Evolutionary conservation across 2,888 invertebrate species (phyloP).

Genomic region (Archips crataeganus): DNA sequence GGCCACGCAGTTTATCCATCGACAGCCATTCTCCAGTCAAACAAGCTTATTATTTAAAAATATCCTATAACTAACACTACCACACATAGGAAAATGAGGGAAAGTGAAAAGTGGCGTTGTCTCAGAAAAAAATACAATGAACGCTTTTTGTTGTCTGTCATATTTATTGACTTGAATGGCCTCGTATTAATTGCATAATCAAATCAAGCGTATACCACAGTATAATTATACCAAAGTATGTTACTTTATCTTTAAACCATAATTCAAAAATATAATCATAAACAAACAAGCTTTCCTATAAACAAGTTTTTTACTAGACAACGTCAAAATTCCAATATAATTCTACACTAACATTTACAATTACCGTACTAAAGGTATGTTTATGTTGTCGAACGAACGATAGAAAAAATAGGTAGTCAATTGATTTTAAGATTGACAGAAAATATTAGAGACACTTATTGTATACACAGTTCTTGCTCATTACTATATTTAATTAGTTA

Average conservation of each 20-base stretch:
- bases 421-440: background rate
- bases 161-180: background rate
- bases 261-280: too few relatives aligned
- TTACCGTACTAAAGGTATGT: background rate
- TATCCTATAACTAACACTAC: constrained; percentile 42
- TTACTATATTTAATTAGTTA: background rate
- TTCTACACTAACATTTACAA: constrained; percentile 19
- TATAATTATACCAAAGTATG: too few relatives aligned
- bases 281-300: background rate
- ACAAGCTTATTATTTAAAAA: constrained; percentile 25
- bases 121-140: background rate
- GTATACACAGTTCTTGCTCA: background rate
- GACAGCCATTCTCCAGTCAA: constrained; percentile 4
- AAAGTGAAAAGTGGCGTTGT: background rate
- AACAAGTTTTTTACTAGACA: background rate
- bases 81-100: constrained; percentile 44
- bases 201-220: background rate
- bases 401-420: background rate
- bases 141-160: background rate
- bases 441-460: background rate
- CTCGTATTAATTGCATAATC: background rate
- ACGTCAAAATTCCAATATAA: background rate
- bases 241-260: too few relatives aligned
- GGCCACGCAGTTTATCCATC: background rate
- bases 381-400: background rate